A percentile compares a stretch with the other conserved stretches of the same genome.
Evolutionary conservation across 2,797 vertebrate genomes (phyloP).

Genomic region (Synanceia verrucosa): DNA sequence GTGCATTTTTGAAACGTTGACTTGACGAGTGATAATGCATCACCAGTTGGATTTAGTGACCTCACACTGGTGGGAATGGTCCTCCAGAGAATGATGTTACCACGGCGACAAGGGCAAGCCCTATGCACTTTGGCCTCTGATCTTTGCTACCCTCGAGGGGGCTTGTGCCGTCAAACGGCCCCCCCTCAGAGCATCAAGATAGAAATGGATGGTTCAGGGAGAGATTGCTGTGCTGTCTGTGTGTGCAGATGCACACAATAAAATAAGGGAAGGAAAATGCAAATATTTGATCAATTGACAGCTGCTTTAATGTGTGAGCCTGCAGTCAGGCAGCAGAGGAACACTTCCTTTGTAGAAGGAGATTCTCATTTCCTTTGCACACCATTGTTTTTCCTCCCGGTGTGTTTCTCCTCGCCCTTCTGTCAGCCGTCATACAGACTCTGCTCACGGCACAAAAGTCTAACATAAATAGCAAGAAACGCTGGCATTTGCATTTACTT

Average conservation of each 20-base stretch:
- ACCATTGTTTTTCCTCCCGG: conserved; percentile 46
- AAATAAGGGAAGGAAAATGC: conserved; percentile 56
- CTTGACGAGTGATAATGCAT: conserved; percentile 24
- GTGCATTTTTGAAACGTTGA: neutral
- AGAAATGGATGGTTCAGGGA: conserved; percentile 59
- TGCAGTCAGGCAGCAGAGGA: conserved; percentile 41
- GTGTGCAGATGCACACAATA: conserved; percentile 17
- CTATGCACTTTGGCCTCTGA: conserved; percentile 68
- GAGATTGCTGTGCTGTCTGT: neutral
- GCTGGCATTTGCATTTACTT: neutral
- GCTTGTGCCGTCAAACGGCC: conserved; percentile 46
- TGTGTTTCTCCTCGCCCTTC: conserved; percentile 13
- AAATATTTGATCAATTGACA: conserved; percentile 75
- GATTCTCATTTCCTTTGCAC: conserved; percentile 61
- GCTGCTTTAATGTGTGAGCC: conserved; percentile 69
- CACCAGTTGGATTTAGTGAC: conserved; percentile 46
- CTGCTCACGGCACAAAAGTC: conserved; percentile 3
- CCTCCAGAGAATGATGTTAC: conserved; percentile 66
- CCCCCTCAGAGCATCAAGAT: conserved; percentile 25
- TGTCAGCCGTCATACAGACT: conserved; percentile 25
- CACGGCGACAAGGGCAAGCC: conserved; percentile 69
- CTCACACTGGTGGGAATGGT: conserved; percentile 63
- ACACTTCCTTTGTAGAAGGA: conserved; percentile 53
- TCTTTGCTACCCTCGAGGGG: conserved; percentile 59
- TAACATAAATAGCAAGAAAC: conserved; percentile 18